Percentiles rank a stretch among this genome's conserved stretches.
Conservation (phyloP, 2,113 vertebrate species). For the Heterochromis multidens region DNA sequence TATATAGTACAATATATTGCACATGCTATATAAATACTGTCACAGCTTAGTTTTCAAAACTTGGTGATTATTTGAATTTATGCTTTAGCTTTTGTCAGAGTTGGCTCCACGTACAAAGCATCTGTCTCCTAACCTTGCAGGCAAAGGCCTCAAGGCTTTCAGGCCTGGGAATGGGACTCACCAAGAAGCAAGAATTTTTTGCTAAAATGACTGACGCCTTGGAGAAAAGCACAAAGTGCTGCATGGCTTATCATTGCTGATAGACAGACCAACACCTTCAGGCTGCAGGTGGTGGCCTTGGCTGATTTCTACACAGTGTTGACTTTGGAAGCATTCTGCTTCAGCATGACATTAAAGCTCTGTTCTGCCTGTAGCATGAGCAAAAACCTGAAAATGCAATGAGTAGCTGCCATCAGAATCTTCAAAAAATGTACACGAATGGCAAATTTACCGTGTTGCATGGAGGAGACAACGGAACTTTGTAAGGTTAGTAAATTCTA, state of each 20-base stretch:
- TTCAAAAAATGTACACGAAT: background rate
- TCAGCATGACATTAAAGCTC: background rate
- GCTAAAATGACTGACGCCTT: constrained; percentile 15
- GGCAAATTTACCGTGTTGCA: background rate
- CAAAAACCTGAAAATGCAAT: background rate
- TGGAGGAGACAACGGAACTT: background rate
- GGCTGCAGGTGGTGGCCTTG: constrained; percentile 4
- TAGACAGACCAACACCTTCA: constrained; percentile 13
- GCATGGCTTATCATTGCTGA: constrained; percentile 1
- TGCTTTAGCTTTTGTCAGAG: background rate
- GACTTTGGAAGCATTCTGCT: background rate
- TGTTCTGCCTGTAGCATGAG: background rate
- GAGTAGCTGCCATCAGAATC: background rate
- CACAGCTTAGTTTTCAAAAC: background rate
- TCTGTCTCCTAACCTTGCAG: constrained; percentile 14
- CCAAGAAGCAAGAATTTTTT: background rate
- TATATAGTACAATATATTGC: background rate
- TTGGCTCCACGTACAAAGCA: background rate
- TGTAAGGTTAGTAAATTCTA: background rate
- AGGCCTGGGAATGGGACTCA: background rate
- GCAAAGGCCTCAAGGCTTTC: background rate
- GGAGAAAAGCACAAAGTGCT: background rate
- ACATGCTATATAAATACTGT: background rate
- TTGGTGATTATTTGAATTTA: background rate
- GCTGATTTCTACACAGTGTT: constrained; percentile 1